A percentile compares a stretch with the other conserved stretches of the same genome.
These are phyloP conservation scores for Limnothrissa miodon DNA, from an alignment of 2,113 vertebrate genomes.

Conservation along the genomic window DNA sequence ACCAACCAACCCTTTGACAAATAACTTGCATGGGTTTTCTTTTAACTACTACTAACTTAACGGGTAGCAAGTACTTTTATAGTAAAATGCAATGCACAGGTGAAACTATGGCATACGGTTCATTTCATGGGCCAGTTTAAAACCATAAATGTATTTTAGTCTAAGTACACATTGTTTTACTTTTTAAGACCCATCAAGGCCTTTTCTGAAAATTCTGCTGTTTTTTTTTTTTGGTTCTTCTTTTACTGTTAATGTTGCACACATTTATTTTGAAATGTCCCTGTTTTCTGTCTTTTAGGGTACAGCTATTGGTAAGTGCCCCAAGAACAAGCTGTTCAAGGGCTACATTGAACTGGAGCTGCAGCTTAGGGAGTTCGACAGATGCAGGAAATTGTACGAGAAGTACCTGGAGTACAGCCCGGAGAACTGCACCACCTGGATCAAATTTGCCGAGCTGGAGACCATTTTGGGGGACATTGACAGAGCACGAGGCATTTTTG, in stretches of 20 bases:
- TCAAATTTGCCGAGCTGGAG: conserved; percentile 96
- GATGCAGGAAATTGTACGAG: conserved; percentile 95
- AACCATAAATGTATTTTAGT: no score
- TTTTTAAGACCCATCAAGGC: no score
- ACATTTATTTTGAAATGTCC: not conserved
- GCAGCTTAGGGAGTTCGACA: conserved; percentile 93
- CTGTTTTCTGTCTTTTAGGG: conserved; percentile 70
- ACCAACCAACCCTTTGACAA: no score
- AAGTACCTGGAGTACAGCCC: conserved; percentile 95
- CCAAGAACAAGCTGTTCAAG: conserved; percentile 98
- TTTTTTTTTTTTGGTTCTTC: not conserved
- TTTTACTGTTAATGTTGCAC: not conserved
- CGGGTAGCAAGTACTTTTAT: no score
- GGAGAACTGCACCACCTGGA: conserved; percentile 97
- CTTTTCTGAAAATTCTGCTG: no score
- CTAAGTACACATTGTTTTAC: no score
- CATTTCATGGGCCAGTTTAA: no score
- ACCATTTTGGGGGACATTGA: conserved; percentile 90
- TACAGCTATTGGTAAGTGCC: conserved; percentile 89
- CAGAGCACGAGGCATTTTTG: conserved; percentile 89
- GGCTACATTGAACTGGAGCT: conserved; percentile 96
- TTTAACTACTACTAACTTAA: no score
- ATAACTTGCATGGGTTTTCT: no score
- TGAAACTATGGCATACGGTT: no score
- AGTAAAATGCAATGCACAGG: no score